A percentile compares a stretch with the other conserved stretches of the same genome.
Conservation (phyloP, 2,797 vertebrate species). For the Aulostomus chinensis region DNA sequence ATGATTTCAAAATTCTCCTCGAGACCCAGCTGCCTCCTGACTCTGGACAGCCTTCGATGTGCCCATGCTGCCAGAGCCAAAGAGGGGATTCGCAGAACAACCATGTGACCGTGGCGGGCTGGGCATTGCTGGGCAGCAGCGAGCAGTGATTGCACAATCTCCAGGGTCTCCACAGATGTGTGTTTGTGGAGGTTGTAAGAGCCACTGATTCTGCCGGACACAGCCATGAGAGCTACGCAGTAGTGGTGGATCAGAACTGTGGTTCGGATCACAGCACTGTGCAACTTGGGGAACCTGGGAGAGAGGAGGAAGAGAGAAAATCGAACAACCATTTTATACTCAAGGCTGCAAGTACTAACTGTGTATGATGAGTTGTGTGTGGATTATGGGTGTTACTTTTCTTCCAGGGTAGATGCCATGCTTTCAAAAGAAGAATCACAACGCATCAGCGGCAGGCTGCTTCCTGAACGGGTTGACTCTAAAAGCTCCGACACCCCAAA, state of each 20-base stretch:
- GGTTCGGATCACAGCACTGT: constrained; percentile 95
- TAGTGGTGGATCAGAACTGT: constrained; percentile 96
- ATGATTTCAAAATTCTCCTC: constrained; percentile 94
- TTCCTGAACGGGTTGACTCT: constrained; percentile 90
- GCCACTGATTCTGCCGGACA: constrained; percentile 82
- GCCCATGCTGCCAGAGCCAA: constrained; percentile 88
- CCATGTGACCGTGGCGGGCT: constrained; percentile 93
- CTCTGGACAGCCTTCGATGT: constrained; percentile 87
- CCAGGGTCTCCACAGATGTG: constrained; percentile 95
- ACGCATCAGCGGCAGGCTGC: constrained; percentile 90
- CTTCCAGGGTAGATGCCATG: constrained; percentile 92
- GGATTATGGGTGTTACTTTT: constrained; percentile 81
- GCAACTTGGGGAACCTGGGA: constrained; percentile 91
- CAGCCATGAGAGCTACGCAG: constrained; percentile 92
- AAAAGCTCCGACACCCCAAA: constrained; percentile 95
- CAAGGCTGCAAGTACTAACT: too few species aligned
- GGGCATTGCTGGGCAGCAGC: constrained; percentile 87
- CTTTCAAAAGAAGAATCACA: constrained; percentile 96
- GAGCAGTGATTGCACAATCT: constrained; percentile 92
- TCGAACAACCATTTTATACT: too few species aligned
- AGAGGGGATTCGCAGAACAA: constrained; percentile 93
- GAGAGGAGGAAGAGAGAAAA: not conserved
- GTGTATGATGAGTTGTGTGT: not conserved
- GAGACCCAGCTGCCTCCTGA: constrained; percentile 89
- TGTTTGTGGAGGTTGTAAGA: constrained; percentile 87